phyloP scores from a whole-genome alignment of 2,888 invertebrate genomes.

The Neoascia interrupta region DNA sequence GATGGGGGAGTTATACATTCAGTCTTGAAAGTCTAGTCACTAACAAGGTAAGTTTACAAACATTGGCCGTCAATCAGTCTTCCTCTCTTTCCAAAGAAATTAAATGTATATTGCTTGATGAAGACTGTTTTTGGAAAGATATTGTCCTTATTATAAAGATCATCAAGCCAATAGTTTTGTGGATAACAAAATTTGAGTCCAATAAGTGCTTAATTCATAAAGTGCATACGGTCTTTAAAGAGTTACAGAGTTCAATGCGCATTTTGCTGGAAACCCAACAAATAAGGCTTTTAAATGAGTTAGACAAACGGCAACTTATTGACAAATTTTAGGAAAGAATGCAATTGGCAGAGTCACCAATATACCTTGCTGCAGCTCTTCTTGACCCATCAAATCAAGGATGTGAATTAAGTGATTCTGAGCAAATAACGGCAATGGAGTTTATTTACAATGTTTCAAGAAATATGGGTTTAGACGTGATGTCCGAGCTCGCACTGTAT shows the following conservation, averaged over 20 bases:
- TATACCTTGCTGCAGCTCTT: neutral
- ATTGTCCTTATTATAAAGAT: neutral
- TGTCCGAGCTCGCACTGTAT: slow-evolving; percentile 4
- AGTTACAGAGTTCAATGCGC: neutral
- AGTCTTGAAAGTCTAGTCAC: neutral
- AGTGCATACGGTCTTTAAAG: neutral
- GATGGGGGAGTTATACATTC: neutral
- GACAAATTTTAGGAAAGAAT: slow-evolving; percentile 9
- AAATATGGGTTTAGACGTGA: neutral
- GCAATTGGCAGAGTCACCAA: slow-evolving; percentile 4
- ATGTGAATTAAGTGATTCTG: slow-evolving; percentile 6
- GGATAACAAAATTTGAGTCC: neutral
- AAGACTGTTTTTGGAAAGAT: neutral
- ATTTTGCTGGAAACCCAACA: neutral
- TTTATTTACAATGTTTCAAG: neutral
- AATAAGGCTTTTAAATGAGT: neutral
- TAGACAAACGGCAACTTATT: neutral
- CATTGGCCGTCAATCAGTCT: neutral
- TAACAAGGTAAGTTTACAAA: slow-evolving; percentile 3
- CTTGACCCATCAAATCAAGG: neutral
- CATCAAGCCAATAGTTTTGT: neutral
- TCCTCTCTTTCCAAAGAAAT: neutral
- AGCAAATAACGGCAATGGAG: slow-evolving; percentile 9
- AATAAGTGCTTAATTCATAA: neutral
- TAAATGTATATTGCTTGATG: slow-evolving; percentile 5